Evolutionary conservation across 2,888 invertebrate species (phyloP).

Genomic region (Alsophila aescularia): DNA sequence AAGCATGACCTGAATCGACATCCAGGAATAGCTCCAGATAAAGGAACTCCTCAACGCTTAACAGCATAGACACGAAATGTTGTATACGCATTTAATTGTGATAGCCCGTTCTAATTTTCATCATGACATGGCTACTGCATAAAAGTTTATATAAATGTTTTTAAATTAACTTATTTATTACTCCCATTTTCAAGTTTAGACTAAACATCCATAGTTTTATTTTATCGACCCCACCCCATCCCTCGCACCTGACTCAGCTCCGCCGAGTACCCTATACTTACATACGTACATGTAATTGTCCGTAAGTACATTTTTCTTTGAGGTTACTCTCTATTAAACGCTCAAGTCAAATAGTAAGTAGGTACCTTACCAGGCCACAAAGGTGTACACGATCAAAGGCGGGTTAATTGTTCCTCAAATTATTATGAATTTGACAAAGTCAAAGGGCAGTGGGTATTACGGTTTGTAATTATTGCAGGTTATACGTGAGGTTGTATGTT

Average conservation of each 20-base stretch:
- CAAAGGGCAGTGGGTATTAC: conserved; percentile 56
- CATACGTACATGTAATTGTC: conserved; percentile 83
- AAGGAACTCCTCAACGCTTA: too few relatives aligned
- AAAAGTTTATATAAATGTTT: too few relatives aligned
- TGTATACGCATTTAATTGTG: too few relatives aligned
- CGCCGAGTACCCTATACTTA: conserved; percentile 76
- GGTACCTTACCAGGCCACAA: conserved; percentile 54
- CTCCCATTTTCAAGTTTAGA: too few relatives aligned
- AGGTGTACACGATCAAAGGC: conserved; percentile 75
- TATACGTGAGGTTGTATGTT: conserved; percentile 1
- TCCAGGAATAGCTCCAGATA: too few relatives aligned
- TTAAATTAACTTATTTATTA: too few relatives aligned
- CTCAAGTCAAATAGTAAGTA: conserved; percentile 80
- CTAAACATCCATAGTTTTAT: neutral
- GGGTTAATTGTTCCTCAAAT: conserved; percentile 80
- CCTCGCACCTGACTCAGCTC: conserved; percentile 74
- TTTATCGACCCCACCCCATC: conserved; percentile 39
- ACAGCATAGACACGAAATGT: too few relatives aligned
- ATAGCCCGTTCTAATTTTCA: too few relatives aligned
- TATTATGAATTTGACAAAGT: conserved; percentile 76
- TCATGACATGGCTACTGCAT: too few relatives aligned
- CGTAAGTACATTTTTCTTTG: conserved; percentile 84
- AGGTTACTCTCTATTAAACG: conserved; percentile 83
- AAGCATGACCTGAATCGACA: too few relatives aligned
- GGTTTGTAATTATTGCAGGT: conserved; percentile 23